A percentile compares a stretch with the other conserved stretches of the same genome.
Conservation (phyloP, 2,888 invertebrate genomes). For the Leucoptera coffeella region DNA sequence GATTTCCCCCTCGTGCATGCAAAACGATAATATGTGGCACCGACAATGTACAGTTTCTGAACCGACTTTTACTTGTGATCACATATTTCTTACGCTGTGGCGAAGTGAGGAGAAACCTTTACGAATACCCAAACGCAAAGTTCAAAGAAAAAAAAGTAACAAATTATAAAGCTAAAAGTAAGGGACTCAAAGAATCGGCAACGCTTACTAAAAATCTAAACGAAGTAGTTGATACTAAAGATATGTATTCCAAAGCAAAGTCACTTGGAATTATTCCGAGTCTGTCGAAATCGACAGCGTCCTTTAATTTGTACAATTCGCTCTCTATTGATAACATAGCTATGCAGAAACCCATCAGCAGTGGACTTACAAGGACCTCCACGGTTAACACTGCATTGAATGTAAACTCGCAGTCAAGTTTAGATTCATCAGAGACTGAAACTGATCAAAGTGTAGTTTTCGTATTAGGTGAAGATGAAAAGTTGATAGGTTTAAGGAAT, state of each 20-base stretch:
- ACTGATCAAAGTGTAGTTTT: conserved; percentile 55
- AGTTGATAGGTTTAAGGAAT: conserved; percentile 59
- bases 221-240: conserved; percentile 17
- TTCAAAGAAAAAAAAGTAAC: conserved; percentile 25
- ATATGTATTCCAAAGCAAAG: conserved; percentile 13
- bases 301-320: conserved; percentile 24
- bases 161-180: neutral
- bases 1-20: conserved; percentile 68
- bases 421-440: conserved; percentile 21
- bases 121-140: conserved; percentile 18
- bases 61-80: conserved; percentile 68
- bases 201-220: too few relatives aligned
- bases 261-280: conserved; percentile 6
- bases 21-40: conserved; percentile 74
- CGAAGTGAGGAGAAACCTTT: conserved; percentile 55
- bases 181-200: conserved; percentile 5
- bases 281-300: conserved; percentile 14
- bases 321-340: conserved; percentile 21
- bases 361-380: conserved; percentile 20
- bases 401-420: conserved; percentile 26
- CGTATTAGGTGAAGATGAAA: conserved; percentile 66
- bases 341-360: conserved; percentile 12
- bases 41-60: conserved; percentile 59
- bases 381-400: conserved; percentile 22
- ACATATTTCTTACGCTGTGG: conserved; percentile 86